Percentiles rank a stretch among this genome's conserved stretches.
Conservation (phyloP, 2,888 invertebrate genomes). For the Tachina grossa region DNA sequence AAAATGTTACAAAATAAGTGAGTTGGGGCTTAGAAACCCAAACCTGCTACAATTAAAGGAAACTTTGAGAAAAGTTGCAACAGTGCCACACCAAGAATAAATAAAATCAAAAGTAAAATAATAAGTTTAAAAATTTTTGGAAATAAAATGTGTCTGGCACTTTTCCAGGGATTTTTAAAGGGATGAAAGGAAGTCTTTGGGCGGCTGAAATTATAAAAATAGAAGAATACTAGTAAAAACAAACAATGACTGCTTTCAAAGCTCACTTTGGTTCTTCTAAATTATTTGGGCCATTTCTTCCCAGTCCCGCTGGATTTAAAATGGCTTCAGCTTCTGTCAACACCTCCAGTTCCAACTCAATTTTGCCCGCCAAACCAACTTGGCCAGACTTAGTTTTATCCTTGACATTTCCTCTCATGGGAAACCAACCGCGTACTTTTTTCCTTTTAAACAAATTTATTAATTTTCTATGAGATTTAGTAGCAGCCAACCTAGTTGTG, state of each 20-base stretch:
- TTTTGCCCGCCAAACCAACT: slow-evolving; percentile 84
- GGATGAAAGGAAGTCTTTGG: slow-evolving; percentile 86
- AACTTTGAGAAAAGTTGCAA: slow-evolving; percentile 38
- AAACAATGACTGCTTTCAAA: neutral
- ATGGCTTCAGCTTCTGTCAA: slow-evolving; percentile 85
- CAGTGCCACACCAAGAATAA: slow-evolving; percentile 46
- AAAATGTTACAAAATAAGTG: neutral
- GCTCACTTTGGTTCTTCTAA: slow-evolving; percentile 86
- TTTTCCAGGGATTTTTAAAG: slow-evolving; percentile 84
- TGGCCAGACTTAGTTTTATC: neutral
- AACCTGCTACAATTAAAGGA: slow-evolving; percentile 19
- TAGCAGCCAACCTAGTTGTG: neutral
- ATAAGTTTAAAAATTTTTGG: slow-evolving; percentile 72
- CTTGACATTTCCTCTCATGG: slow-evolving; percentile 77
- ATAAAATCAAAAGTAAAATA: slow-evolving; percentile 71
- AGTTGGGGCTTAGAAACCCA: neutral
- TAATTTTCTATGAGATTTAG: slow-evolving; percentile 58
- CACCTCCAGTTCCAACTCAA: slow-evolving; percentile 87
- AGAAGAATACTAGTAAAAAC: neutral
- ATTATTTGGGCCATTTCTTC: slow-evolving; percentile 86
- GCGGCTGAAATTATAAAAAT: slow-evolving; percentile 82
- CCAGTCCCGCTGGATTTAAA: slow-evolving; percentile 86
- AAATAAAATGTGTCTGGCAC: slow-evolving; percentile 79
- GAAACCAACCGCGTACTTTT: slow-evolving; percentile 88
- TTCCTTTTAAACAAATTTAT: slow-evolving; percentile 87